Base-by-base conservation (phyloP, 2,113 vertebrate genomes). In the Scomber japonicus region DNA sequence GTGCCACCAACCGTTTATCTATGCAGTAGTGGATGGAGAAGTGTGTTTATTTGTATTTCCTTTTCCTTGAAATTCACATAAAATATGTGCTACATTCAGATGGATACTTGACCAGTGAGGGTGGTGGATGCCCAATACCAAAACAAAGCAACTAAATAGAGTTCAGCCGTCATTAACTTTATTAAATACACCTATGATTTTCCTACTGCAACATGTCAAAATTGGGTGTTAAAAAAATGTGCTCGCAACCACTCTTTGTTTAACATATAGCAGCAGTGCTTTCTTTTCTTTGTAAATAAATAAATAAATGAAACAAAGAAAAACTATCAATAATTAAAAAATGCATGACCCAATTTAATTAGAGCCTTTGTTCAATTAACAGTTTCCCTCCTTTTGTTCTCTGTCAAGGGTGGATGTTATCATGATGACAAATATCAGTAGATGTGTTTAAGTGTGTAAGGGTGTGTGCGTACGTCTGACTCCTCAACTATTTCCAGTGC, bases 351-450 rank as follows among this genome's bases (percentile, higher is more conserved):
- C 45, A 64, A 75, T 78, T 86, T 86, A 82, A 88, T 91, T 80
- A 86, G 71, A 30, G 51, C 65, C 45, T 70, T 64, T 16, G 40
- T 70, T 82, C 78, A 85, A 84, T 90, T 85, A 90, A 85, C 78
- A 78, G 57, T 21, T 71, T 10, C 17, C 35, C 21, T 24, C 45
- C 72, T 72, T 86, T 76, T 83, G 75, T 72, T 75, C 64, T 68
- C 24, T 44, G 75, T 80, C 65, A 77, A 46, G 61, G 50, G 48
- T 69, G 59, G 40, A 79, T 71, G 70, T 70, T 75, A 81, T 75
- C 69, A 31, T 57, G 68, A 73, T 70, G 46, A 76, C 75, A 72
- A 76, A 71, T 72, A 82, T 68, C 27, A 4, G 11, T 17, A 46
- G 49, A 60, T 50, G 49, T 66, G 51, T 67, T 57, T 24, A 13